These are phyloP conservation scores for Tribolium madens DNA, from an alignment of 1,140 invertebrate genomes.

Conservation along the genomic window DNA sequence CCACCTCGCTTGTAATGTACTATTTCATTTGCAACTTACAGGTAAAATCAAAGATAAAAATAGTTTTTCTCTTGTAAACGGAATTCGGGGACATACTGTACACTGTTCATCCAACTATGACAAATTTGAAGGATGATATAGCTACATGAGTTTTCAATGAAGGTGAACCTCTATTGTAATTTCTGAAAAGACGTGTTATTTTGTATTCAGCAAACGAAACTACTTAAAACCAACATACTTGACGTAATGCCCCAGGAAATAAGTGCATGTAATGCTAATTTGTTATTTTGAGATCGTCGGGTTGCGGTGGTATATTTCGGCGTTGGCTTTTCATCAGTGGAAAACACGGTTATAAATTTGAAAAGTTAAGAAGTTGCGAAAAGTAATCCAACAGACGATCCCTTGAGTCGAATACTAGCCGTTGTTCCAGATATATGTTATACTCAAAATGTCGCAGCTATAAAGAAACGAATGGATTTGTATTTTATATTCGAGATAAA, in stretches of 20 bases:
- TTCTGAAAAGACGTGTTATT: neutral
- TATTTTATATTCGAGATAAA: conserved; percentile 35
- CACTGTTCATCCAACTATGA: no score
- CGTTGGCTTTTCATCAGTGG: conserved; percentile 24
- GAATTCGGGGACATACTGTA: no score
- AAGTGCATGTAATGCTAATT: conserved; percentile 33
- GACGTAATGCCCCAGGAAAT: neutral
- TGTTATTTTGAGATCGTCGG: conserved; percentile 18
- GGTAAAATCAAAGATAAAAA: no score
- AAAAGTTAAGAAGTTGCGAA: conserved; percentile 35
- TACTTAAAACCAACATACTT: conserved; percentile 19
- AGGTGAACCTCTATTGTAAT: neutral
- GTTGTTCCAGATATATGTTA: conserved; percentile 27
- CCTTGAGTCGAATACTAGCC: conserved; percentile 18
- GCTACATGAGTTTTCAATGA: no score
- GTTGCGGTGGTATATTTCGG: neutral
- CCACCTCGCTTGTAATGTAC: no score
- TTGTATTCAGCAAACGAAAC: conserved; percentile 2
- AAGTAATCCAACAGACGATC: conserved; percentile 32
- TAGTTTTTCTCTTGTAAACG: no score
- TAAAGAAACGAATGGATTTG: conserved; percentile 32
- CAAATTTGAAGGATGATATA: no score
- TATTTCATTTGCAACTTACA: no score
- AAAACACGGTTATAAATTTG: conserved; percentile 38
- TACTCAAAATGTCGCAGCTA: conserved; percentile 29